These are phyloP conservation scores for Pachypsylla venusta DNA, from an alignment of 1,140 invertebrate species.

Conservation along the genomic window DNA sequence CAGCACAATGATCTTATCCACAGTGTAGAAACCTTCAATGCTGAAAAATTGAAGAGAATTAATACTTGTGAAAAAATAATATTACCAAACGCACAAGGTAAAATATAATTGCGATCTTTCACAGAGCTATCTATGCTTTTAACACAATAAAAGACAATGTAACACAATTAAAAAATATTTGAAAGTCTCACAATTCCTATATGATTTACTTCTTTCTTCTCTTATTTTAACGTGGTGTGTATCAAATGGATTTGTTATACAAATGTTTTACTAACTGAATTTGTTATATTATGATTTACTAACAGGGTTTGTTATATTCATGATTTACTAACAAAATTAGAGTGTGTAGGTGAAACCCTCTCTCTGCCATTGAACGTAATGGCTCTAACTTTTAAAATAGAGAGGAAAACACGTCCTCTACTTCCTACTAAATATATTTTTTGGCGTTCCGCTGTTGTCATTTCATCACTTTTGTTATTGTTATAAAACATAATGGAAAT, in stretches of 20 bases:
- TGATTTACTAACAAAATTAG: too few species aligned
- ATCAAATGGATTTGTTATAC: not conserved
- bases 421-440: too few species aligned
- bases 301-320: too few species aligned
- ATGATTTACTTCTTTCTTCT: slow-evolving; percentile 15
- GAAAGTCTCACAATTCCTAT: not conserved
- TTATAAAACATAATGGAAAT: too few species aligned
- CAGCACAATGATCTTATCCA: slow-evolving; percentile 55
- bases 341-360: too few species aligned
- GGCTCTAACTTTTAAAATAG: too few species aligned
- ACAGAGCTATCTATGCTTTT: slow-evolving; percentile 3
- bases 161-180: not conserved
- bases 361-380: too few species aligned
- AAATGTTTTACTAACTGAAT: not conserved
- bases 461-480: too few species aligned
- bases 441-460: too few species aligned
- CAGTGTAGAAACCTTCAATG: slow-evolving; percentile 53
- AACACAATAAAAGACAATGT: not conserved
- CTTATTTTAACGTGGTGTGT: not conserved
- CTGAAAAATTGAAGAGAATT: slow-evolving; percentile 51
- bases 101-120: slow-evolving; percentile 19
- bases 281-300: too few species aligned
- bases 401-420: too few species aligned
- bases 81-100: slow-evolving; percentile 64
- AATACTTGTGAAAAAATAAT: slow-evolving; percentile 63